Conservation (phyloP, 2,888 invertebrate species). For the Selenia dentaria region DNA sequence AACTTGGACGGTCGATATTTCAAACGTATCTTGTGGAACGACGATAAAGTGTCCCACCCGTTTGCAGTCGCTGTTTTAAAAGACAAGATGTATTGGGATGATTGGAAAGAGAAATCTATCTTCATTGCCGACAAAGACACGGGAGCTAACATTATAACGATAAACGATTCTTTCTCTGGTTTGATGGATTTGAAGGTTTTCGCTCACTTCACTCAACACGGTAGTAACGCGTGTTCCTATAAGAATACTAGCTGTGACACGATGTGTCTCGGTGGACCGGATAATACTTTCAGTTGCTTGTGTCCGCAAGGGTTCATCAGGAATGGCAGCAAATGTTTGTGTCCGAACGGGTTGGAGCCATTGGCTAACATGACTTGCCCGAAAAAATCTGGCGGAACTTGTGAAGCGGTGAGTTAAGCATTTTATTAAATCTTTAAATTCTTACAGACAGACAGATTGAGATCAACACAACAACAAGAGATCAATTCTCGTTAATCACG, state of each 20-base stretch:
- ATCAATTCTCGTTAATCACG: too few relatives aligned
- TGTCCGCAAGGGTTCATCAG: conserved; percentile 91
- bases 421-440: too few relatives aligned
- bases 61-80: conserved; percentile 95
- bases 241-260: conserved; percentile 87
- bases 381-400: conserved; percentile 79
- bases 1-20: conserved; percentile 89
- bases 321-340: conserved; percentile 88
- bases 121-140: conserved; percentile 92
- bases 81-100: conserved; percentile 95
- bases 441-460: too few relatives aligned
- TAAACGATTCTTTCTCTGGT: conserved; percentile 87
- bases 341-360: conserved; percentile 88
- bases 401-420: conserved; percentile 83
- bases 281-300: conserved; percentile 87
- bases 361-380: conserved; percentile 89
- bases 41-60: conserved; percentile 90
- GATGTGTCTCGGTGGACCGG: conserved; percentile 91
- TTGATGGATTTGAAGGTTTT: conserved; percentile 93
- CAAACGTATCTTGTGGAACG: conserved; percentile 86
- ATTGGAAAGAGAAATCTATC: conserved; percentile 92
- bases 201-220: conserved; percentile 90
- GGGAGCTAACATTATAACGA: conserved; percentile 85
- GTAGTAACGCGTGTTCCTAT: conserved; percentile 88
- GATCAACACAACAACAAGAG: too few relatives aligned